These are phyloP conservation scores for Crossocerus cetratus DNA, from an alignment of 2,888 invertebrate species.

Conservation along the genomic window DNA sequence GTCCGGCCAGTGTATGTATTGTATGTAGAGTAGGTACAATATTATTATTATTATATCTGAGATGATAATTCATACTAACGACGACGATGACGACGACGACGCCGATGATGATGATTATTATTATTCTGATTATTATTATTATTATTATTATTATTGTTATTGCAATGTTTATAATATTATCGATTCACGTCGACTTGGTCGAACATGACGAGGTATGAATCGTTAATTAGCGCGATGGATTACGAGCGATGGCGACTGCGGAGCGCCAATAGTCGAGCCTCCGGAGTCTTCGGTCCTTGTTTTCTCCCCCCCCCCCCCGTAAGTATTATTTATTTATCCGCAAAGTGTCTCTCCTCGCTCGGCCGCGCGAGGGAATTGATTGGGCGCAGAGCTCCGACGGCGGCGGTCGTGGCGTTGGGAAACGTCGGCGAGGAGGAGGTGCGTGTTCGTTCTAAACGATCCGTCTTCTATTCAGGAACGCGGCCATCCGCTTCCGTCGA, in stretches of 20 bases:
- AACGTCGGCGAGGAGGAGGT: not conserved
- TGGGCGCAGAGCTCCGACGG: conserved; percentile 14
- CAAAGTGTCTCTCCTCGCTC: not conserved
- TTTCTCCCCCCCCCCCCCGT: conserved; percentile 25
- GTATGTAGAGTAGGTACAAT: conserved; percentile 75
- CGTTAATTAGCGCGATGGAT: conserved; percentile 54
- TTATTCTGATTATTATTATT: conserved; percentile 71
- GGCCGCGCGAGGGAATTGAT: conserved; percentile 22
- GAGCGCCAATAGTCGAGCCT: conserved; percentile 5
- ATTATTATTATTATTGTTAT: conserved; percentile 73
- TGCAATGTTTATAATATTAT: conserved; percentile 73
- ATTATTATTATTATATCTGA: conserved; percentile 60
- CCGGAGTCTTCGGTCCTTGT: conserved; percentile 5
- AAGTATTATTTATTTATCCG: conserved; percentile 57
- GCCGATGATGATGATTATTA: conserved; percentile 53
- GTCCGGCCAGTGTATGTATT: conserved; percentile 75
- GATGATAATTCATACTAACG: conserved; percentile 70
- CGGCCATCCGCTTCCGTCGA: conserved; percentile 19
- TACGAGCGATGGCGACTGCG: conserved; percentile 40
- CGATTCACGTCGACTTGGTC: conserved; percentile 63
- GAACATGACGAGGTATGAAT: conserved; percentile 62
- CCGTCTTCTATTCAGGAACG: not conserved
- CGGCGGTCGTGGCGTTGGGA: not conserved
- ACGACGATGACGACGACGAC: conserved; percentile 62
- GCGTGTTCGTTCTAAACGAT: not conserved